A percentile compares a stretch with the other conserved stretches of the same genome.
Evolutionary conservation across 2,888 invertebrate species (phyloP).

Genomic region (Parnassius smintheus): DNA sequence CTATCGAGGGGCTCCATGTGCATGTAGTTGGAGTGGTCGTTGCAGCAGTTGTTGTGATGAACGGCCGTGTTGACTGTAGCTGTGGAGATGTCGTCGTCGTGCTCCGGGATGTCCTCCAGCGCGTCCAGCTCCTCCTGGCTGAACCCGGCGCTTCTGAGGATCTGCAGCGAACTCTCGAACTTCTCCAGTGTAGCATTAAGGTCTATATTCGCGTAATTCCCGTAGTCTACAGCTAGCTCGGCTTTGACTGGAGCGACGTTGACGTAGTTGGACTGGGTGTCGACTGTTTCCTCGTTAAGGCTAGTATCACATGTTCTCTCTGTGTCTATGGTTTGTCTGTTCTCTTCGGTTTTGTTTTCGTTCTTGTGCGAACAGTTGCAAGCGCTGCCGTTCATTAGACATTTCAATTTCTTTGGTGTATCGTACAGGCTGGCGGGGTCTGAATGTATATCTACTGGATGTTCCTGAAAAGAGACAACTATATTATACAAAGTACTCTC

Average conservation of each 20-base stretch:
- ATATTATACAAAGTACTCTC: neutral
- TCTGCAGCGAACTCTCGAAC: conserved; percentile 88
- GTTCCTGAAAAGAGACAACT: conserved; percentile 53
- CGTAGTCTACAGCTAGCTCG: conserved; percentile 58
- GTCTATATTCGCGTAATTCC: conserved; percentile 88
- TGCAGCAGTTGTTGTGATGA: conserved; percentile 62
- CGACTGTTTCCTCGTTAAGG: conserved; percentile 47
- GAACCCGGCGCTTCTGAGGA: conserved; percentile 82
- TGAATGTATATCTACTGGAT: conserved; percentile 56
- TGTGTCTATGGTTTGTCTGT: conserved; percentile 40
- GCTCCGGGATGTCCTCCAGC: conserved; percentile 71
- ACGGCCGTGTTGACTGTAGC: conserved; percentile 66
- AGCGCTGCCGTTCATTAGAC: conserved; percentile 80
- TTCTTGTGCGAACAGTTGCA: conserved; percentile 80
- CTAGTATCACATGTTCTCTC: conserved; percentile 53
- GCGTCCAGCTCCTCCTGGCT: conserved; percentile 79
- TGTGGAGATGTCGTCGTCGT: conserved; percentile 69
- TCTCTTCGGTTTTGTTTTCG: conserved; percentile 78
- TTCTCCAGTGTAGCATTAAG: conserved; percentile 88
- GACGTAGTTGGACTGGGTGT: conserved; percentile 74
- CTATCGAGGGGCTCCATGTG: conserved; percentile 69
- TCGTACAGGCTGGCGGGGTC: conserved; percentile 83
- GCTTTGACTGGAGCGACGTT: conserved; percentile 69
- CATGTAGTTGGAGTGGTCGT: conserved; percentile 65
- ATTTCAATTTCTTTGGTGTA: conserved; percentile 88